Percentiles rank a stretch among this genome's conserved stretches.
Conservation (phyloP, 2,797 vertebrate genomes). For the Zalophus californianus region DNA sequence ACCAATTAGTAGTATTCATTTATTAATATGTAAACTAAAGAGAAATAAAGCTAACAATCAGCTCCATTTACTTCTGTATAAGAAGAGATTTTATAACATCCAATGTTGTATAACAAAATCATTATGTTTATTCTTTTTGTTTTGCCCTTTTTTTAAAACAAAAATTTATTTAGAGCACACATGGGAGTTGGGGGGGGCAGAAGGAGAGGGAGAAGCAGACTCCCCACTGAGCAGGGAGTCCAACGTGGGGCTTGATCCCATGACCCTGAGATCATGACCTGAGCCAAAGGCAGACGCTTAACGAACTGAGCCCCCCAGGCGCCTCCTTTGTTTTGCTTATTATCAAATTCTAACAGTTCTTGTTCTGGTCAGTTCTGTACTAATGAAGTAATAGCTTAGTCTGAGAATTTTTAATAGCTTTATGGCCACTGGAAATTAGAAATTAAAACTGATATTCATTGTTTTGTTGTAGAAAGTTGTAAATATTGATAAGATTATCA, state of each 20-base stretch:
- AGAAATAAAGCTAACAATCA: conserved; percentile 3
- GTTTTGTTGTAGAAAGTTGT: conserved; percentile 11
- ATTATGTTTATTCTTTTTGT: conserved; percentile 17
- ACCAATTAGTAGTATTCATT: background rate
- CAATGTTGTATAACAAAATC: background rate
- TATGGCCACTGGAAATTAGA: conserved; percentile 5
- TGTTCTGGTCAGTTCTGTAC: background rate
- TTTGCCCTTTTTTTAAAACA: background rate
- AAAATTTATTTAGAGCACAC: background rate
- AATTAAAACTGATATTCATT: background rate
- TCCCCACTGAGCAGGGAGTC: background rate
- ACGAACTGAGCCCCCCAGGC: background rate
- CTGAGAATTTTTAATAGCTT: background rate
- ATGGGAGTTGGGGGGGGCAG: background rate
- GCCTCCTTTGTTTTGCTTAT: background rate
- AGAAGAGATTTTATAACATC: background rate
- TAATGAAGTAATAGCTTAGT: conserved; percentile 35
- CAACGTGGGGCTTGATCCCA: background rate
- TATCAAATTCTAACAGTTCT: conserved; percentile 8
- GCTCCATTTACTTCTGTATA: background rate
- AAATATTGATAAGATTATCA: background rate
- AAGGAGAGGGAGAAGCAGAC: background rate
- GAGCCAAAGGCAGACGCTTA: background rate
- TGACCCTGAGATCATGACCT: background rate
- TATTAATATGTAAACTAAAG: conserved; percentile 22